phyloP scores from a whole-genome alignment of 2,888 invertebrate genomes.

The Eustalomyia histrio region DNA sequence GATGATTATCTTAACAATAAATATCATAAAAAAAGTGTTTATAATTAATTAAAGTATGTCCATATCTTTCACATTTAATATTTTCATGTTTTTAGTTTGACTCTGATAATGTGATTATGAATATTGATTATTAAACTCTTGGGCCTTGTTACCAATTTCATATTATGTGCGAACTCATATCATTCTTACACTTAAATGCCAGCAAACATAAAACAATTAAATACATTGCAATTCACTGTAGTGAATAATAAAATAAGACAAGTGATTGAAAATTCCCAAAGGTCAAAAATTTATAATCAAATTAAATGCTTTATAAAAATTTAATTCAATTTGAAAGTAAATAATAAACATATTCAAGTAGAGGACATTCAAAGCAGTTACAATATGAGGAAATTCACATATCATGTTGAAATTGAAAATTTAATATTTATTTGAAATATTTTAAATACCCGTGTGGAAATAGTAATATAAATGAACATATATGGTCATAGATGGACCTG shows the following conservation, averaged over 20 bases:
- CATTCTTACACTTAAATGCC: neutral
- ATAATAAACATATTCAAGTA: neutral
- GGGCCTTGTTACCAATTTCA: conserved; percentile 8
- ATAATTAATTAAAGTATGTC: no score
- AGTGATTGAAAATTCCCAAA: conserved; percentile 41
- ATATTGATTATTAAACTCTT: neutral
- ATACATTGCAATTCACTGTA: conserved; percentile 4
- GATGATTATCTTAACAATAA: no score
- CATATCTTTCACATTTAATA: no score
- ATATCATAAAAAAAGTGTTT: no score
- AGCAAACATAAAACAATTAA: conserved; percentile 32
- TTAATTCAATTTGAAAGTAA: neutral
- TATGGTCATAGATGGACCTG: no score
- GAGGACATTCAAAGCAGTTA: neutral
- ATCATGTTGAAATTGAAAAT: no score
- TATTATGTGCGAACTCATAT: neutral
- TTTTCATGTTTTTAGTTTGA: no score
- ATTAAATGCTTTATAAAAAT: conserved; percentile 33
- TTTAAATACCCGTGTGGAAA: no score
- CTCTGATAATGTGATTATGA: neutral
- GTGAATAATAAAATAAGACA: conserved; percentile 30
- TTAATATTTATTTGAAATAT: no score
- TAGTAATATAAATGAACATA: no score
- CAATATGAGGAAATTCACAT: no score
- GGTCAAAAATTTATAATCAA: conserved; percentile 20